Conservation (phyloP, 2,888 invertebrate genomes). For the Drosophila recens region DNA sequence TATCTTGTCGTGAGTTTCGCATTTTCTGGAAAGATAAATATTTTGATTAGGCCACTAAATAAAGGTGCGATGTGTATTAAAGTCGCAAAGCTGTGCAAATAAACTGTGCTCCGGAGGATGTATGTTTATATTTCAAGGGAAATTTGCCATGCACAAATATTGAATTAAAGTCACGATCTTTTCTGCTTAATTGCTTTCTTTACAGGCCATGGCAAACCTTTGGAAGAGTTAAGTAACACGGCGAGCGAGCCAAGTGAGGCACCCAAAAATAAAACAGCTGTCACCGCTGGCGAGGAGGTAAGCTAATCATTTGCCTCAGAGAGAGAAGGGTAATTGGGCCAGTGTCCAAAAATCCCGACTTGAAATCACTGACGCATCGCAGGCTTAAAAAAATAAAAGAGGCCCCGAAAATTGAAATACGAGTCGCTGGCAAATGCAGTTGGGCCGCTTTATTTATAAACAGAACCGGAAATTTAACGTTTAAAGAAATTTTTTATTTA, state of each 20-base stretch:
- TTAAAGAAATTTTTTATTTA: constrained; percentile 37
- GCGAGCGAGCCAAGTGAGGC: constrained; percentile 54
- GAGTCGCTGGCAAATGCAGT: constrained; percentile 52
- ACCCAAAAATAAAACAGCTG: constrained; percentile 68
- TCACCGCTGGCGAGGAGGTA: constrained; percentile 68
- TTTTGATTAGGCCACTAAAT: constrained; percentile 32
- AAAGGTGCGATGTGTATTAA: constrained; percentile 37
- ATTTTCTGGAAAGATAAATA: constrained; percentile 27
- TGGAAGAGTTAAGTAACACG: constrained; percentile 45
- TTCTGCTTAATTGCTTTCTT: constrained; percentile 57
- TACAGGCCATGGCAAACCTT: constrained; percentile 68
- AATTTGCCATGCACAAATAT: constrained; percentile 9
- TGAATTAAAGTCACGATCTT: constrained; percentile 35
- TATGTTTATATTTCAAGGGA: constrained; percentile 5
- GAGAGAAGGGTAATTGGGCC: constrained; percentile 53
- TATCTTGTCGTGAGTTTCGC: background rate
- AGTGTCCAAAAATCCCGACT: constrained; percentile 44
- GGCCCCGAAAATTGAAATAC: constrained; percentile 49
- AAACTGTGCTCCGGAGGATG: background rate
- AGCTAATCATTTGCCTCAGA: constrained; percentile 28
- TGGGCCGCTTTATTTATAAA: constrained; percentile 58
- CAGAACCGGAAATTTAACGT: constrained; percentile 75
- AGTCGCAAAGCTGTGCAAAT: constrained; percentile 32
- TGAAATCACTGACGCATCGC: constrained; percentile 48
- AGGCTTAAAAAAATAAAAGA: constrained; percentile 18